Conservation (phyloP, 2,113 vertebrate species). For the Embiotoca jacksoni region DNA sequence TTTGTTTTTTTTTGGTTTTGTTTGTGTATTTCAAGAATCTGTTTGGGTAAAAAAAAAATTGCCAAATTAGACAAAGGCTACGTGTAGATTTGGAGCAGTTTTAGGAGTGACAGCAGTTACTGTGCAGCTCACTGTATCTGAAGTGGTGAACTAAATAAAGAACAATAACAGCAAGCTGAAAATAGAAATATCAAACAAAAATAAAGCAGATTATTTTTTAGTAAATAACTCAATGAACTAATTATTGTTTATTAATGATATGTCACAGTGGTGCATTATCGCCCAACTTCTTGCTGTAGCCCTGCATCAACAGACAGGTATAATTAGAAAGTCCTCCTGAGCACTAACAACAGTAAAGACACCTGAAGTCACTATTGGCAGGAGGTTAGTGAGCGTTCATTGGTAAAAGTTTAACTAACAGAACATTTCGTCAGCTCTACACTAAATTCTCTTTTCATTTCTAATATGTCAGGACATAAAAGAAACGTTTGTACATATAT, state of each 20-base stretch:
- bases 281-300: too few relatives aligned
- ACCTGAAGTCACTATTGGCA: constrained; percentile 53
- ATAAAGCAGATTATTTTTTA: not conserved
- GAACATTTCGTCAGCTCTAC: too few relatives aligned
- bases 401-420: too few relatives aligned
- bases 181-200: not conserved
- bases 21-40: constrained; percentile 42
- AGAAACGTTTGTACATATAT: not conserved
- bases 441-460: not conserved
- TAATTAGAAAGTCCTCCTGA: constrained; percentile 62
- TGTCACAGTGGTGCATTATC: not conserved
- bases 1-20: constrained; percentile 23
- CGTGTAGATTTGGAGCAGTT: not conserved
- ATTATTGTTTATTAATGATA: constrained; percentile 20
- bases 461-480: not conserved
- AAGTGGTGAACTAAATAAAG: not conserved
- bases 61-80: constrained; percentile 32
- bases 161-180: not conserved
- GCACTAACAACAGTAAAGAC: constrained; percentile 52
- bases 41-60: constrained; percentile 1
- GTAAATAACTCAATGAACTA: not conserved
- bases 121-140: not conserved
- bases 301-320: constrained; percentile 41
- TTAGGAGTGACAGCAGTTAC: constrained; percentile 2
- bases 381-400: too few relatives aligned